Evolutionary conservation across 1,140 invertebrate genomes (phyloP).

Genomic region (Conopomorpha cramerella): DNA sequence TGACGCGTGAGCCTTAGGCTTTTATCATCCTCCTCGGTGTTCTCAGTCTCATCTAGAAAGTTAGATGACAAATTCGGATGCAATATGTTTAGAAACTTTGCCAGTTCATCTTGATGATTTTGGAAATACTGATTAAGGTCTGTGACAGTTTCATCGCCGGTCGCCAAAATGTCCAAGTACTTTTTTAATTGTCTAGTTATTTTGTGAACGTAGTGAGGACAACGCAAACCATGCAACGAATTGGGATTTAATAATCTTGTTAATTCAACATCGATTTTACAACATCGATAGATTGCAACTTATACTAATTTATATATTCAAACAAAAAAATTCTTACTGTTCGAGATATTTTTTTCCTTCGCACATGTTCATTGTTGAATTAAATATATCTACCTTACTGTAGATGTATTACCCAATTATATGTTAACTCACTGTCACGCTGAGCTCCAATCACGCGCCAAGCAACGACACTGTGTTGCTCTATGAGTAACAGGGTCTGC

Average conservation of each 20-base stretch:
- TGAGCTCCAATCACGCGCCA: too few relatives aligned
- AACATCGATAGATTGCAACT: slow-evolving; percentile 35
- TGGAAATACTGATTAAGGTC: slow-evolving; percentile 43
- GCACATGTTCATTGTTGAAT: too few relatives aligned
- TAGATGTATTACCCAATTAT: too few relatives aligned
- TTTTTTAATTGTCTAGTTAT: slow-evolving; percentile 52
- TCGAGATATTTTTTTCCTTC: too few relatives aligned
- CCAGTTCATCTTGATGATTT: slow-evolving; percentile 38
- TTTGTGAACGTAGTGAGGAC: slow-evolving; percentile 19
- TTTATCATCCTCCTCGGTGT: slow-evolving; percentile 39
- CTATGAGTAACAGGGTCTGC: too few relatives aligned
- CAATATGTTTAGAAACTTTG: slow-evolving; percentile 31
- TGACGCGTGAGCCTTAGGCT: slow-evolving; percentile 19
- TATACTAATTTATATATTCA: slow-evolving; percentile 3
- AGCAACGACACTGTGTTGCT: too few relatives aligned
- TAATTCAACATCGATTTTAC: too few relatives aligned
- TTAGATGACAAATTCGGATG: slow-evolving; percentile 32
- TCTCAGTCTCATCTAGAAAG: slow-evolving; percentile 34
- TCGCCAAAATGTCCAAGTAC: slow-evolving; percentile 57
- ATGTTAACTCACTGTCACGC: too few relatives aligned
- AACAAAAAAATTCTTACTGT: not conserved
- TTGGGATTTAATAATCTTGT: too few relatives aligned
- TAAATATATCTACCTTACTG: slow-evolving; percentile 12
- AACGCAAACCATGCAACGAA: slow-evolving; percentile 57
- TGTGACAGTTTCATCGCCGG: slow-evolving; percentile 34